Percentiles rank a stretch among this genome's conserved stretches.
Evolutionary conservation across 2,888 invertebrate species (phyloP).

Genomic region (Schrankia costaestrigalis): DNA sequence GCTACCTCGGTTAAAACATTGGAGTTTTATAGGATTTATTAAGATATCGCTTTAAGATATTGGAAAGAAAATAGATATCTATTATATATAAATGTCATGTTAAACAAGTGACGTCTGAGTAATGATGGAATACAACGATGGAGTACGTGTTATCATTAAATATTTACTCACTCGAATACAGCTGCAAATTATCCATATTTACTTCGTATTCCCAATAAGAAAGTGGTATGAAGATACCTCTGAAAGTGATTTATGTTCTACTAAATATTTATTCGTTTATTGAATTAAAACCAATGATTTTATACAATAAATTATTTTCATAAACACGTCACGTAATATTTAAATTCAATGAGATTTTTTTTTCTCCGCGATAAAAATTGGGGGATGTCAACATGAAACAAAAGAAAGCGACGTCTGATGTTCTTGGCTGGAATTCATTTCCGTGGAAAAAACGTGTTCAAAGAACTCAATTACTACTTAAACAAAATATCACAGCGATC

Average conservation of each 20-base stretch:
- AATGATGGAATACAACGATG: constrained; percentile 28
- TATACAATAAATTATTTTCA: constrained; percentile 16
- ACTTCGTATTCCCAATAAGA: too few species aligned
- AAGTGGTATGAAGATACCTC: constrained; percentile 13
- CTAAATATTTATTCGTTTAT: constrained; percentile 10
- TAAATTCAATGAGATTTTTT: constrained; percentile 30
- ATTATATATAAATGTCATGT: constrained; percentile 40
- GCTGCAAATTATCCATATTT: too few species aligned
- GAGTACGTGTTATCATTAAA: constrained; percentile 17
- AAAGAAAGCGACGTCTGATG: constrained; percentile 42
- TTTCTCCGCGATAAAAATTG: constrained; percentile 19
- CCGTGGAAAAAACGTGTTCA: constrained; percentile 67
- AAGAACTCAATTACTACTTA: constrained; percentile 76
- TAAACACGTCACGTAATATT: constrained; percentile 21
- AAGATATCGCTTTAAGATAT: constrained; percentile 71
- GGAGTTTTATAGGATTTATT: constrained; percentile 78
- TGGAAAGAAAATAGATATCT: constrained; percentile 56
- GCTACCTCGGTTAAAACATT: constrained; percentile 73
- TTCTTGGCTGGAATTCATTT: constrained; percentile 62
- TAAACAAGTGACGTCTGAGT: constrained; percentile 27
- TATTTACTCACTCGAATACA: constrained; percentile 16
- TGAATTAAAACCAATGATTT: constrained; percentile 25
- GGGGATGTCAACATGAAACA: constrained; percentile 36
- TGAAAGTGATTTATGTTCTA: constrained; percentile 23
- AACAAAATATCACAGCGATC: constrained; percentile 72